Conservation (phyloP, 2,888 invertebrate species). For the Ypsolopha sequella region DNA sequence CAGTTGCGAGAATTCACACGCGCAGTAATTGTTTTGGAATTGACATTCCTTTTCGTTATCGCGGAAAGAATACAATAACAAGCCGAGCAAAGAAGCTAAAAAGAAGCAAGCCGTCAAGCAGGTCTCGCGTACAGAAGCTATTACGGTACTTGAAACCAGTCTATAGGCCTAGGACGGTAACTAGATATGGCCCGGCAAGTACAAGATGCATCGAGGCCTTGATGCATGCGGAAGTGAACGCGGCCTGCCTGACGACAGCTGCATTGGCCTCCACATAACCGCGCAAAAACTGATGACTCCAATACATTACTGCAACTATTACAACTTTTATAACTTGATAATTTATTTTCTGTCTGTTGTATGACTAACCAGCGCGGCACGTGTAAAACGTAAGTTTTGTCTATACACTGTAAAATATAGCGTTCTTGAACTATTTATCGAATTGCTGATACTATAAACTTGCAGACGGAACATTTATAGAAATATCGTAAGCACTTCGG, state of each 20-base stretch:
- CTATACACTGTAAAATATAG: conserved; percentile 6
- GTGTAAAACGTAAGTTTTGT: too few species aligned
- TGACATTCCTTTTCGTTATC: not conserved
- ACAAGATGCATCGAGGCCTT: conserved; percentile 14
- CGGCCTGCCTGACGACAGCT: conserved; percentile 28
- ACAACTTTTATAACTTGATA: conserved; percentile 2
- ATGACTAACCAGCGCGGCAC: too few species aligned
- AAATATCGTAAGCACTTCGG: too few species aligned
- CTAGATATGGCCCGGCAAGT: conserved; percentile 8
- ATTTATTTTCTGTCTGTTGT: too few species aligned
- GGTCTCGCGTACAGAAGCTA: conserved; percentile 1
- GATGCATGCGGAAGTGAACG: conserved; percentile 37
- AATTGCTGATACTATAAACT: conserved; percentile 6
- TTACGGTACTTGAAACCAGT: conserved; percentile 39
- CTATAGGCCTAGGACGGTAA: conserved; percentile 17
- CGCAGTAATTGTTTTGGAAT: not conserved
- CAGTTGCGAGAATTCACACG: not conserved
- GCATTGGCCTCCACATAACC: conserved; percentile 28
- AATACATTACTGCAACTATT: conserved; percentile 26
- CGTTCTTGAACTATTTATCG: conserved; percentile 12
- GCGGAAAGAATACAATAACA: not conserved
- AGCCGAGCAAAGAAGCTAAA: not conserved
- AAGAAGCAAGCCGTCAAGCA: not conserved
- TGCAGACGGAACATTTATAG: too few species aligned
- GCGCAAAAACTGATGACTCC: conserved; percentile 31